Evolutionary conservation across 2,888 invertebrate genomes (phyloP), one percentile per base, ranked within the genome.

Genomic region (Caenorhabditis sp.): DNA sequence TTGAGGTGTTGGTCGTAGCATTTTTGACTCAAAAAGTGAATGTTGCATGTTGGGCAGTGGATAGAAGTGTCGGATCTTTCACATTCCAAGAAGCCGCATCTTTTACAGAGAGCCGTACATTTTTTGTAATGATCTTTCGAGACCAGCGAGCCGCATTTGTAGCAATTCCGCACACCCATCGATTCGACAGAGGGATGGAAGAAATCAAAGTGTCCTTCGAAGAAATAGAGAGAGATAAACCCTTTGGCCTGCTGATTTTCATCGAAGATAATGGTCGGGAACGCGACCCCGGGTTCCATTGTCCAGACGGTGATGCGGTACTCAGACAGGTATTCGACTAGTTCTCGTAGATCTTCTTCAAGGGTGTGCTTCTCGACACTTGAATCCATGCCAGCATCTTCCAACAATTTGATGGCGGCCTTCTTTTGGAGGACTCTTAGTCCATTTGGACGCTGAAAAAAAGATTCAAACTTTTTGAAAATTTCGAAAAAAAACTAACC

Each of bases 231-330:
- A n/a, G 56, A 28, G 8, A 58, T 58, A 3, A 58, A 22, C 0
- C 56, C 56, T 7, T 14, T 16, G 2, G 56, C 56, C 3, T 16
- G 2, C 6, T 28, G 16, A 58, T 58, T 58, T 28, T 14, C 22
- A 5, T 58, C 56, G 26, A 58, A 58, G 16, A n/a, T 31, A 0
- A 58, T n/a, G 1, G 56, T 58, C 2, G 56, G 56, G 31, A 31
- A 28, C 2, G 56, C 56, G 2, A 58, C 56, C 4, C 56, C 56
- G 3, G 22, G 22, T n/a, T 31, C n/a, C 22, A 58, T 16, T 3
- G 56, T n/a, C 56, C 56, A 58, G 0, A 58, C 56, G 22, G 28
- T 28, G n/a, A 58, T 31, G 3, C 31, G 56, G 31, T 58, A 58
- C 1, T 58, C 31, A 3, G 12, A 2, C 4, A 31, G 5, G n/a